Evolutionary conservation across 1,140 invertebrate genomes (phyloP).

Genomic region (Nasonia giraulti): DNA sequence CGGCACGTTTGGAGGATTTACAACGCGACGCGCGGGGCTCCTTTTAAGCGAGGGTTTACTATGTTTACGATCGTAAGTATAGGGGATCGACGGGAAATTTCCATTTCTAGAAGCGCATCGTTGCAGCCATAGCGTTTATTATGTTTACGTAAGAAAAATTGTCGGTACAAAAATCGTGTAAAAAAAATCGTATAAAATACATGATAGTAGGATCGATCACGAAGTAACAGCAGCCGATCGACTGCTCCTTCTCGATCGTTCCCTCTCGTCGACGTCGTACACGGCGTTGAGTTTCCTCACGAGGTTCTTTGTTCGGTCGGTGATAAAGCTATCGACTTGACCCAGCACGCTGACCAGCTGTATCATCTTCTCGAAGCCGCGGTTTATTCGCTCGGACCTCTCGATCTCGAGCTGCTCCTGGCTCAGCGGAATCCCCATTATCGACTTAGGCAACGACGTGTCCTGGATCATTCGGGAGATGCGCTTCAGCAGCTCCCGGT

Average conservation of each 20-base stretch:
- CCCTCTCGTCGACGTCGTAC: conserved; percentile 58
- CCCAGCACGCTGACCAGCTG: conserved; percentile 64
- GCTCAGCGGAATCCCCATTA: conserved; percentile 20
- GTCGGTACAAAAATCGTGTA: background rate
- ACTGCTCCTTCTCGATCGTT: conserved; percentile 42
- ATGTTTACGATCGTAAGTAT: too few relatives aligned
- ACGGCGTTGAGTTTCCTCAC: conserved; percentile 61
- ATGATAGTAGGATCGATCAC: background rate
- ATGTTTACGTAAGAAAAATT: too few relatives aligned
- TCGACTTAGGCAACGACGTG: background rate
- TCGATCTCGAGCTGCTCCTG: conserved; percentile 37
- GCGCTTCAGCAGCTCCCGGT: conserved; percentile 52
- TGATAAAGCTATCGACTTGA: conserved; percentile 64
- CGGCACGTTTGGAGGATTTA: too few relatives aligned
- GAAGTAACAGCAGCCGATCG: background rate
- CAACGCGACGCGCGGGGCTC: too few relatives aligned
- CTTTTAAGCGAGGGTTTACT: too few relatives aligned
- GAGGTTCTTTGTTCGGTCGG: conserved; percentile 60
- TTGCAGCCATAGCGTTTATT: too few relatives aligned
- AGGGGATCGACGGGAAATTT: too few relatives aligned
- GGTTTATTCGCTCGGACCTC: conserved; percentile 57
- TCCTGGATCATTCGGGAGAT: conserved; percentile 49
- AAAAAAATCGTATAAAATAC: background rate
- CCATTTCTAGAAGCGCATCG: too few relatives aligned
- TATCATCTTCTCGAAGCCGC: conserved; percentile 63